phyloP scores from a whole-genome alignment of 1,140 invertebrate species.

The Mylabris phalerata region DNA sequence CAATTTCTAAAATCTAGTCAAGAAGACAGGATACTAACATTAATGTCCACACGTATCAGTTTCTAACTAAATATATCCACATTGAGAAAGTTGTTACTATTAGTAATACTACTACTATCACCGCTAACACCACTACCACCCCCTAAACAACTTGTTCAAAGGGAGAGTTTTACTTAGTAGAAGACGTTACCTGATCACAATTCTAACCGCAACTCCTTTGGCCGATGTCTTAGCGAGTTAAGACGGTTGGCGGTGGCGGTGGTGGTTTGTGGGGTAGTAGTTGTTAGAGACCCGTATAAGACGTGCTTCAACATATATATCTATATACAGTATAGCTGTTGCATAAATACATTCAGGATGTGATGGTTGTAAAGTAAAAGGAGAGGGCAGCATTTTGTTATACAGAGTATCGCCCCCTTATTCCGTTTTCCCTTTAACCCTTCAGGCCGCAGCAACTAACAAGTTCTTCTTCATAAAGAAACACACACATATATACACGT shows the following conservation, averaged over 20 bases:
- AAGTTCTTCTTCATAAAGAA: conserved; percentile 27
- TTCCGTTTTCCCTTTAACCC: conserved; percentile 15
- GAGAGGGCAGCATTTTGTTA: too few species aligned
- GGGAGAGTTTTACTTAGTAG: conserved; percentile 21
- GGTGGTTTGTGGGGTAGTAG: neutral
- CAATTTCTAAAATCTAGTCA: too few species aligned
- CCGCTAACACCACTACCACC: neutral
- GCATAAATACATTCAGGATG: conserved; percentile 29
- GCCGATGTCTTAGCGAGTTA: conserved; percentile 20
- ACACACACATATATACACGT: neutral
- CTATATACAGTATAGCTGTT: neutral
- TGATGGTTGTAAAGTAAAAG: neutral
- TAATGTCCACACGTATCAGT: too few species aligned
- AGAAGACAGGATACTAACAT: too few species aligned
- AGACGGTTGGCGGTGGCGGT: conserved; percentile 9
- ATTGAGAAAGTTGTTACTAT: too few species aligned
- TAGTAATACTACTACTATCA: too few species aligned
- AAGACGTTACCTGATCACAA: conserved; percentile 25
- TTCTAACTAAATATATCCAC: too few species aligned
- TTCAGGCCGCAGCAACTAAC: conserved; percentile 31
- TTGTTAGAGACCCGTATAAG: conserved; percentile 10
- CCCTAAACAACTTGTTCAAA: conserved; percentile 17
- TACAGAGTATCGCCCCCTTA: neutral
- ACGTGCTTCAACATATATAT: conserved; percentile 11
- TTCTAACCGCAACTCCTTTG: conserved; percentile 24